Evolutionary conservation across 2,888 invertebrate species (phyloP).

Genomic region (Scelioninae gen. 2): DNA sequence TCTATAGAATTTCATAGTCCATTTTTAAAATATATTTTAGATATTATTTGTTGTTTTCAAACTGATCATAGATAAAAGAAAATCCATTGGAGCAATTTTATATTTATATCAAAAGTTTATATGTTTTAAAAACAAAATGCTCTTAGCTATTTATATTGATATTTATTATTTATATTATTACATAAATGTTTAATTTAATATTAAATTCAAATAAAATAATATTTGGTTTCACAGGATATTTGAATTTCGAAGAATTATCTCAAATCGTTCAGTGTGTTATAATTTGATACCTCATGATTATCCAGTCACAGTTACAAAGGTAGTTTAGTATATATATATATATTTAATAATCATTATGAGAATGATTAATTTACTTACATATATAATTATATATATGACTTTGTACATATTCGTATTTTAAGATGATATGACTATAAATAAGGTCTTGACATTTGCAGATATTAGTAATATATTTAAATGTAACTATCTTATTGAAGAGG

Average conservation of each 20-base stretch:
- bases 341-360: background rate
- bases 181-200: background rate
- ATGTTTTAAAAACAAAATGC: background rate
- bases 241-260: slow-evolving; percentile 91
- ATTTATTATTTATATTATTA: background rate
- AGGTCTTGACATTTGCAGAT: too few relatives aligned
- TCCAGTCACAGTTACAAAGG: slow-evolving; percentile 91
- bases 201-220: background rate
- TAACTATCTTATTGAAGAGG: too few relatives aligned
- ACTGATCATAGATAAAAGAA: too few relatives aligned
- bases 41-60: background rate
- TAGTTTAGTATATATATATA: slow-evolving; percentile 72
- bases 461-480: too few relatives aligned
- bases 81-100: too few relatives aligned
- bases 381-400: too few relatives aligned
- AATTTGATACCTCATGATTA: slow-evolving; percentile 88
- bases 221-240: slow-evolving; percentile 84
- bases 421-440: too few relatives aligned
- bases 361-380: background rate
- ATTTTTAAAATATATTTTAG: background rate
- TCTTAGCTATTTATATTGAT: too few relatives aligned
- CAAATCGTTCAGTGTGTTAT: slow-evolving; percentile 88
- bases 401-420: too few relatives aligned
- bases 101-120: too few relatives aligned
- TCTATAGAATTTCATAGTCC: background rate